Percentiles rank a stretch among this genome's conserved stretches.
Conservation (phyloP, 2,888 invertebrate genomes). For the Hydrotaea cyrtoneurina region DNA sequence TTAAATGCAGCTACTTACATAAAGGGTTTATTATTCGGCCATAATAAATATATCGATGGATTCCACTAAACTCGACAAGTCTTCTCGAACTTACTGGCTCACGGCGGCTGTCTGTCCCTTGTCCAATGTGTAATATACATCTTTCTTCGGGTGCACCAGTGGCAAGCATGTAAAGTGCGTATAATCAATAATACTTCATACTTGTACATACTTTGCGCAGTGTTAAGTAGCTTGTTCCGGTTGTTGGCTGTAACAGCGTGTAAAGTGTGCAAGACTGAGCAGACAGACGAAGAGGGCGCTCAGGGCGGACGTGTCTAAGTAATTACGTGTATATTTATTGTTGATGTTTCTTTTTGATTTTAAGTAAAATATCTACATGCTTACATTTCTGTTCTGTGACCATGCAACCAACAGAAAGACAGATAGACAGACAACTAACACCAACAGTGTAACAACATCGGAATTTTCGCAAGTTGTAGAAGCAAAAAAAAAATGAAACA, state of each 20-base stretch:
- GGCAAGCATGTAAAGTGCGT: constrained; percentile 8
- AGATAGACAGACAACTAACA: not conserved
- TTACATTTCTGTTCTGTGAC: not conserved
- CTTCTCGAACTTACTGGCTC: no score
- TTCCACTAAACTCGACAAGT: no score
- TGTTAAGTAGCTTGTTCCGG: constrained; percentile 67
- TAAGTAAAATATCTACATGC: not conserved
- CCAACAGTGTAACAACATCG: not conserved
- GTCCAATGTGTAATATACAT: no score
- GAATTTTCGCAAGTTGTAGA: constrained; percentile 31
- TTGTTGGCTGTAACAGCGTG: constrained; percentile 64
- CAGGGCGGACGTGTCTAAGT: not conserved
- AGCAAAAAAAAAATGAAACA: not conserved
- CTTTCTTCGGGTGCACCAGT: not conserved
- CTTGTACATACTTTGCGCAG: constrained; percentile 35
- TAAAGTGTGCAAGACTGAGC: constrained; percentile 54
- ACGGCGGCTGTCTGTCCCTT: no score
- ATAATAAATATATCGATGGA: no score
- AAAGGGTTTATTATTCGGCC: no score
- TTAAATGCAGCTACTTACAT: no score
- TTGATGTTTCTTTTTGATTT: constrained; percentile 15
- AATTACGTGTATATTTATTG: constrained; percentile 33
- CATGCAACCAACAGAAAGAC: not conserved
- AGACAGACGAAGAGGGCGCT: constrained; percentile 39
- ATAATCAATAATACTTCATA: constrained; percentile 35